phyloP scores from a whole-genome alignment of 2,888 invertebrate species.

The Cheilosia vulpina region DNA sequence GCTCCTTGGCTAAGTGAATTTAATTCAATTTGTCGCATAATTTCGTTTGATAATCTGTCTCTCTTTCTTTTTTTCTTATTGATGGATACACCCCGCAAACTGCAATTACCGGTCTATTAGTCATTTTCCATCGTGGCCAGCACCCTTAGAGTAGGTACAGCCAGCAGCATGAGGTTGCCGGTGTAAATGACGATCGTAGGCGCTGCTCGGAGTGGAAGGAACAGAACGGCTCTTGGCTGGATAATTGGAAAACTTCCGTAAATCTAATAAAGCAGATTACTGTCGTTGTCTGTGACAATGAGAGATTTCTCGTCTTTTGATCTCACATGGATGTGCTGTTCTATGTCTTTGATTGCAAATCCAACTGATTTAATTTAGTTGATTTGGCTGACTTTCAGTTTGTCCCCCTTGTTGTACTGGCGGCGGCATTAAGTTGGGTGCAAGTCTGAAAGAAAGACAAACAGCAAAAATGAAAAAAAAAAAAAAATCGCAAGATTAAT shows the following conservation, averaged over 20 bases:
- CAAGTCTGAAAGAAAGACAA: slow-evolving; percentile 35
- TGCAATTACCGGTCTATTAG: slow-evolving; percentile 68
- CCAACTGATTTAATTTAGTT: slow-evolving; percentile 59
- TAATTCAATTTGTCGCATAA: slow-evolving; percentile 71
- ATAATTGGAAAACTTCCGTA: slow-evolving; percentile 66
- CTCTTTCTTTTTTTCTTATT: slow-evolving; percentile 28
- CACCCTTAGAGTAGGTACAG: slow-evolving; percentile 19
- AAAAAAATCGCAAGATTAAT: slow-evolving; percentile 11
- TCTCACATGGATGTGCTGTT: slow-evolving; percentile 57
- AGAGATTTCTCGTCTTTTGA: slow-evolving; percentile 53
- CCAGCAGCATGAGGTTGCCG: slow-evolving; percentile 30
- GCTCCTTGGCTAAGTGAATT: slow-evolving; percentile 29
- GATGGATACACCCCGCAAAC: slow-evolving; percentile 53
- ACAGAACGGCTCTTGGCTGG: slow-evolving; percentile 32
- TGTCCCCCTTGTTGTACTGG: neutral
- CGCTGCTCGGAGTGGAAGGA: neutral
- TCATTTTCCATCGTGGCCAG: slow-evolving; percentile 59
- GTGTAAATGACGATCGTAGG: slow-evolving; percentile 59
- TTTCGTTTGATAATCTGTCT: slow-evolving; percentile 57
- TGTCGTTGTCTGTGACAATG: slow-evolving; percentile 32
- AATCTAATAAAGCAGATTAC: slow-evolving; percentile 68
- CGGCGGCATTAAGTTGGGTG: neutral
- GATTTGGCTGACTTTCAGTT: slow-evolving; percentile 7
- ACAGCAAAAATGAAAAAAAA: neutral
- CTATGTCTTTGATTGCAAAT: slow-evolving; percentile 58